These are phyloP conservation scores for Phrynosoma blainvillii DNA, from an alignment of 2,113 vertebrate species.

Conservation along the genomic window DNA sequence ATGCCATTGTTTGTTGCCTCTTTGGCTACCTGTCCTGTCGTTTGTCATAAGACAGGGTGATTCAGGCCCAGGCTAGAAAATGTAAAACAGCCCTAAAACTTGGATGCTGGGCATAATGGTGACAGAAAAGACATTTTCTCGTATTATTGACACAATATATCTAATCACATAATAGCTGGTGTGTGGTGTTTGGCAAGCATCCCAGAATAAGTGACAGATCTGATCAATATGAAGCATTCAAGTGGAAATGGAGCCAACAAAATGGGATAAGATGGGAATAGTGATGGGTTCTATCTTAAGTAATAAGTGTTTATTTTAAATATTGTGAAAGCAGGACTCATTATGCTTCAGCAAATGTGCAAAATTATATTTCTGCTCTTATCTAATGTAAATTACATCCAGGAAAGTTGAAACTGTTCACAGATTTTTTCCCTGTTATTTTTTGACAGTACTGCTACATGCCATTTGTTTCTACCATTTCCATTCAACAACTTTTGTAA, in stretches of 20 bases:
- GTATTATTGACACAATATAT: conserved; percentile 59
- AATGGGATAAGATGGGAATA: conserved; percentile 18
- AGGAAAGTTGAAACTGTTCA: background rate
- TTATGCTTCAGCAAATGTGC: conserved; percentile 20
- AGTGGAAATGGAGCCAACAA: conserved; percentile 50
- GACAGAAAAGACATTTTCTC: conserved; percentile 54
- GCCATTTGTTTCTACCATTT: background rate
- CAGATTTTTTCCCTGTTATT: background rate
- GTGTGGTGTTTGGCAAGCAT: conserved; percentile 55
- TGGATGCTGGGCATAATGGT: conserved; percentile 50
- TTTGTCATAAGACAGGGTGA: conserved; percentile 52
- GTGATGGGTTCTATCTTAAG: conserved; percentile 32
- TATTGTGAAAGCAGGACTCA: background rate
- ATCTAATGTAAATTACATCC: background rate
- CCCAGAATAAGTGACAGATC: conserved; percentile 53
- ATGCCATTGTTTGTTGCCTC: conserved; percentile 26
- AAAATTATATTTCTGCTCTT: background rate
- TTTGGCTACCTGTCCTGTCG: conserved; percentile 46
- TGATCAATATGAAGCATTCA: conserved; percentile 58
- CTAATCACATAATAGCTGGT: conserved; percentile 61
- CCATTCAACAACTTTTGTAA: background rate
- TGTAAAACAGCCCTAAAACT: conserved; percentile 61
- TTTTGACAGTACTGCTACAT: background rate
- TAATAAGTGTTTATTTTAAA: conserved; percentile 18
- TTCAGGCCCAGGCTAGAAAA: conserved; percentile 44